phyloP scores from a whole-genome alignment of 1,140 invertebrate species.

The Zaprionus ornatus region DNA sequence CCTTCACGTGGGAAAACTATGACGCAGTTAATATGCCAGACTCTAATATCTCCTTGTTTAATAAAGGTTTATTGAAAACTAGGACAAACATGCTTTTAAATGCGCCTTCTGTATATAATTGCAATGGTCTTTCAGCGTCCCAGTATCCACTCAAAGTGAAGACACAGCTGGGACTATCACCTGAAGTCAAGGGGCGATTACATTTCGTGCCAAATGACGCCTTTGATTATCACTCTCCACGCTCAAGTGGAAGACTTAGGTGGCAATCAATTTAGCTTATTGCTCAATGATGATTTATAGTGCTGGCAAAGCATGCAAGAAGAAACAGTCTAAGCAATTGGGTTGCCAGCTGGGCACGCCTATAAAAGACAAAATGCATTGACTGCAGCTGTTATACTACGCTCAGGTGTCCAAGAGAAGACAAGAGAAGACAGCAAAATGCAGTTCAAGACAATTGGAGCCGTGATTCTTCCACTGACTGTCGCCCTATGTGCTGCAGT shows the following conservation, averaged over 20 bases:
- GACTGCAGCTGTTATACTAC: not conserved
- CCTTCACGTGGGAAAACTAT: not conserved
- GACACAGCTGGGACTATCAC: not conserved
- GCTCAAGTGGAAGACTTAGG: slow-evolving; percentile 9
- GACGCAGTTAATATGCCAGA: not conserved
- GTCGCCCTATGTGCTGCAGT: slow-evolving; percentile 22
- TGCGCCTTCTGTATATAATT: not conserved
- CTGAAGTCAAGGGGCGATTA: not conserved
- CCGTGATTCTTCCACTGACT: not conserved
- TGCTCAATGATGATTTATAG: not conserved
- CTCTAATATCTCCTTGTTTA: not conserved
- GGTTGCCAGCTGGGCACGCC: not conserved
- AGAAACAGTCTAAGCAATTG: not conserved
- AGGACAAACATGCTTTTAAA: not conserved
- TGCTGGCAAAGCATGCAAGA: not conserved
- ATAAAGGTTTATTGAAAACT: not conserved
- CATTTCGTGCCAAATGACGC: not conserved
- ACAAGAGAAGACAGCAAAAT: slow-evolving; percentile 4
- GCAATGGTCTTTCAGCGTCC: not conserved
- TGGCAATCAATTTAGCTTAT: not conserved
- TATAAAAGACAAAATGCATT: slow-evolving; percentile 10
- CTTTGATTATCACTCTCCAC: not conserved
- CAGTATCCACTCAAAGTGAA: not conserved
- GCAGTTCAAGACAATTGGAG: not conserved
- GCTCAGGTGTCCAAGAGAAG: not conserved